Conservation (phyloP, 92 coral and sea anemone species). For the Paramuricea clavata region DNA sequence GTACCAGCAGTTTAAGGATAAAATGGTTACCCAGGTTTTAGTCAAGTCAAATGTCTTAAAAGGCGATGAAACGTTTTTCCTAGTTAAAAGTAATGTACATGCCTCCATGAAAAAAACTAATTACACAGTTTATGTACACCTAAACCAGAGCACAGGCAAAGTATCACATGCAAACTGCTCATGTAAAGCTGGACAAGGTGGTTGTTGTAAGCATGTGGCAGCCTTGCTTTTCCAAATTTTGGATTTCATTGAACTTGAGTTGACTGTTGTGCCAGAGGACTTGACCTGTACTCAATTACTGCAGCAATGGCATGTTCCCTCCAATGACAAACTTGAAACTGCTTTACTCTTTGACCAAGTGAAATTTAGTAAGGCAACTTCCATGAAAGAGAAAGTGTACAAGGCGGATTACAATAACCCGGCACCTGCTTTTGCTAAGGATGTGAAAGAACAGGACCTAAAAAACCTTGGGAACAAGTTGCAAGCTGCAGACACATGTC, state of each 20-base stretch:
- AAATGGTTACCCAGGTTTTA: no score
- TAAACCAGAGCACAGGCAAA: background rate
- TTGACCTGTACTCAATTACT: background rate
- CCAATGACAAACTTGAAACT: background rate
- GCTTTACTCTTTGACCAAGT: background rate
- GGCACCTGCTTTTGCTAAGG: constrained; percentile 12
- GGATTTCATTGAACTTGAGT: background rate
- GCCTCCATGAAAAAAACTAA: background rate
- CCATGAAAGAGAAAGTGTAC: background rate
- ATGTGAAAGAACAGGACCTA: background rate
- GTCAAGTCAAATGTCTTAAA: background rate
- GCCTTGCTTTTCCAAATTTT: no score
- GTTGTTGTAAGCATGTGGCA: no score
- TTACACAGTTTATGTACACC: no score
- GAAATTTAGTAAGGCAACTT: background rate
- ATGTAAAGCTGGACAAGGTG: background rate
- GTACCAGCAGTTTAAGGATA: background rate
- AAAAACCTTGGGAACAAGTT: background rate
- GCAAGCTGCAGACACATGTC: background rate
- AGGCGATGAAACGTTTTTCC: background rate
- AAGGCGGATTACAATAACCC: background rate
- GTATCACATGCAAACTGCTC: background rate
- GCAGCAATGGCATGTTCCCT: constrained; percentile 16
- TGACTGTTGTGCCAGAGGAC: background rate
- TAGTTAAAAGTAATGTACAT: background rate